A percentile compares a stretch with the other conserved stretches of the same genome.
These are phyloP conservation scores for Macrostomum cliftonense DNA, from an alignment of 2,888 invertebrate genomes.

Conservation along the genomic window DNA sequence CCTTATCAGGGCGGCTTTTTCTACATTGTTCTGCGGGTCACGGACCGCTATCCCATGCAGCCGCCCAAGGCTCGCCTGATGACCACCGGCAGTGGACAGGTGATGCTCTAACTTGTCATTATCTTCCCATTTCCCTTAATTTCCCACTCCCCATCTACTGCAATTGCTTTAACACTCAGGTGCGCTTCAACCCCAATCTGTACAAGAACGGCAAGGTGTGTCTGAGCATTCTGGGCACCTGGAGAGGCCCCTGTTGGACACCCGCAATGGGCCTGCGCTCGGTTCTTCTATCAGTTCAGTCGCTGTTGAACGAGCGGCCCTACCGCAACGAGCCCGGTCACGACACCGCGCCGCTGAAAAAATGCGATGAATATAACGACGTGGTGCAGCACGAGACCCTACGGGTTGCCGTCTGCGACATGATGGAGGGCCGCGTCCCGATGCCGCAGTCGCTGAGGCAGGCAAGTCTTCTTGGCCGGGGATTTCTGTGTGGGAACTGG, in stretches of 20 bases:
- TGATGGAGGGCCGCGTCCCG: constrained; percentile 37
- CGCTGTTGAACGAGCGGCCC: constrained; percentile 46
- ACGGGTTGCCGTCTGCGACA: constrained; percentile 44
- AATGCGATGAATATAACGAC: constrained; percentile 38
- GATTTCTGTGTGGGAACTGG: no score
- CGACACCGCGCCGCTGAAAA: constrained; percentile 27
- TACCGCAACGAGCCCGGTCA: constrained; percentile 50
- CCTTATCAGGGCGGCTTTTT: constrained; percentile 1
- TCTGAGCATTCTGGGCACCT: constrained; percentile 34
- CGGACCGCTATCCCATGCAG: not conserved
- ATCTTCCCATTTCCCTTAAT: no score
- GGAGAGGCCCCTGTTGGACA: constrained; percentile 45
- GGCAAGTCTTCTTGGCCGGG: not conserved
- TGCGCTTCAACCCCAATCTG: constrained; percentile 9
- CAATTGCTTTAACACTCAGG: no score
- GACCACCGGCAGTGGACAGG: not conserved
- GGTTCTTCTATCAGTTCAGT: constrained; percentile 45
- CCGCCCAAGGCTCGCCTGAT: not conserved
- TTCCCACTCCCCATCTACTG: no score
- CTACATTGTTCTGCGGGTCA: not conserved
- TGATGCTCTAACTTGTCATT: no score
- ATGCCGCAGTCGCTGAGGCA: constrained; percentile 31
- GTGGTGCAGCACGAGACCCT: constrained; percentile 44
- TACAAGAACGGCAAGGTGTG: constrained; percentile 9
- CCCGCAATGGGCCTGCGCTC: constrained; percentile 43